These are phyloP conservation scores for Gymnocephalus cernua DNA, from an alignment of 2,113 vertebrate species.

Conservation along the genomic window DNA sequence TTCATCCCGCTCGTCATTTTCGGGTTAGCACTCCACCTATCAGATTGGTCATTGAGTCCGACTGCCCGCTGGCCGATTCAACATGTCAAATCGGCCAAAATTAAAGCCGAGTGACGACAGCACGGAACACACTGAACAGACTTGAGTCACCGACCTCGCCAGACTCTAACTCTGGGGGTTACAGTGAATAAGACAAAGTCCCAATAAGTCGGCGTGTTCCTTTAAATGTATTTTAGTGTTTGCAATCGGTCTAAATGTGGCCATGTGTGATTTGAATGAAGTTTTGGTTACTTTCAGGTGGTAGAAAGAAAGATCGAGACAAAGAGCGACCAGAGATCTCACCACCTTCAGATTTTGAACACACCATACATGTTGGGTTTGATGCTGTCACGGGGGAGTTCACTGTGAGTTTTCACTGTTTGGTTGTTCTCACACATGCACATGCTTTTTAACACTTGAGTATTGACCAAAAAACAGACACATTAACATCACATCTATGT, in stretches of 20 bases:
- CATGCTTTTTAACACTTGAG: not conserved
- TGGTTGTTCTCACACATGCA: not conserved
- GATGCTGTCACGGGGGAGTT: conserved; percentile 98
- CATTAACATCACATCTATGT: not conserved
- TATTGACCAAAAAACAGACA: not conserved
- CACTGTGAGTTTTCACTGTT: conserved; percentile 87
- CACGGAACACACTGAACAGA: too few relatives aligned
- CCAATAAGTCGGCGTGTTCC: too few relatives aligned
- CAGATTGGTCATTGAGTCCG: too few relatives aligned
- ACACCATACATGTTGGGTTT: conserved; percentile 98
- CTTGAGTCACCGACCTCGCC: too few relatives aligned
- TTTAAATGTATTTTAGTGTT: not conserved
- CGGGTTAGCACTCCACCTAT: too few relatives aligned
- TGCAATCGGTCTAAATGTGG: not conserved
- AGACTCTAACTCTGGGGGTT: too few relatives aligned
- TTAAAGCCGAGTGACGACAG: too few relatives aligned
- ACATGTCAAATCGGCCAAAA: too few relatives aligned
- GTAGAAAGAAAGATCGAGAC: conserved; percentile 94
- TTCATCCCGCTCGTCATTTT: too few relatives aligned
- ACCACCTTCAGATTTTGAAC: conserved; percentile 96
- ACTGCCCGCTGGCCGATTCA: too few relatives aligned
- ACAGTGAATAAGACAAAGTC: too few relatives aligned
- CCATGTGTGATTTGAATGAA: not conserved
- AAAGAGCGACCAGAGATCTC: conserved; percentile 98
- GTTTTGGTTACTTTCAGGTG: conserved; percentile 81